These are phyloP conservation scores for Eulemur macaco DNA, from an alignment of 2,113 vertebrate species.

Conservation along the genomic window DNA sequence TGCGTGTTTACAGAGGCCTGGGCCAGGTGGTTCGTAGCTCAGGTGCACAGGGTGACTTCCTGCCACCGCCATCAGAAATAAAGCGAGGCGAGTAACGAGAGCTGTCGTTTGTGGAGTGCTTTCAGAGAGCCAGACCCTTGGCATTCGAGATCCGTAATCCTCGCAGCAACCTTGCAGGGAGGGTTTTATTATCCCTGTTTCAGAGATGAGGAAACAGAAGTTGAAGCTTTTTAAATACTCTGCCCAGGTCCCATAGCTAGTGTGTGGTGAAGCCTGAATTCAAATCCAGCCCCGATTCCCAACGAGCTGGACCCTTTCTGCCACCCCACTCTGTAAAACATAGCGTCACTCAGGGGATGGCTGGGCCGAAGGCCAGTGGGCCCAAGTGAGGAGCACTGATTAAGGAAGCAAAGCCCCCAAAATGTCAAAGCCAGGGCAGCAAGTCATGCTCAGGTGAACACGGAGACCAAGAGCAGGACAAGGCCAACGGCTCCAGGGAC, in stretches of 20 bases:
- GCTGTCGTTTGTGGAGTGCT: not conserved
- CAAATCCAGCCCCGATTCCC: not conserved
- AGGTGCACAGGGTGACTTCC: not conserved
- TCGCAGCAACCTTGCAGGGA: not conserved
- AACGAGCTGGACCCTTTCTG: not conserved
- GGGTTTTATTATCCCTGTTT: not conserved
- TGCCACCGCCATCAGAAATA: accelerated
- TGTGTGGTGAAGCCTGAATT: not conserved
- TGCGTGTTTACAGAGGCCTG: not conserved
- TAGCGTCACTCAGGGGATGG: not conserved
- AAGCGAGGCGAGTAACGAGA: no score
- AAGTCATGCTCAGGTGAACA: not conserved
- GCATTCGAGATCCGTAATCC: not conserved
- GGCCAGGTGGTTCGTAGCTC: not conserved
- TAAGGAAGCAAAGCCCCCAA: not conserved
- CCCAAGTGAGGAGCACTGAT: not conserved
- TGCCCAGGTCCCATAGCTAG: not conserved
- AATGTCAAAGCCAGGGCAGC: not conserved
- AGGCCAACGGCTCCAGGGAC: not conserved
- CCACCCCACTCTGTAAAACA: not conserved
- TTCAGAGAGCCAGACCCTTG: not conserved
- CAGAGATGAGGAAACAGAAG: not conserved
- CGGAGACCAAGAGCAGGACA: not conserved
- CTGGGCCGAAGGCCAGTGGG: not conserved
- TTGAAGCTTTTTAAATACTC: not conserved